Evolutionary conservation across 30 jellyfish, hydroid and myxozoan genomes (phyloP), one percentile per base, ranked within the genome.

Genomic region (Clytia hemisphaerica): DNA sequence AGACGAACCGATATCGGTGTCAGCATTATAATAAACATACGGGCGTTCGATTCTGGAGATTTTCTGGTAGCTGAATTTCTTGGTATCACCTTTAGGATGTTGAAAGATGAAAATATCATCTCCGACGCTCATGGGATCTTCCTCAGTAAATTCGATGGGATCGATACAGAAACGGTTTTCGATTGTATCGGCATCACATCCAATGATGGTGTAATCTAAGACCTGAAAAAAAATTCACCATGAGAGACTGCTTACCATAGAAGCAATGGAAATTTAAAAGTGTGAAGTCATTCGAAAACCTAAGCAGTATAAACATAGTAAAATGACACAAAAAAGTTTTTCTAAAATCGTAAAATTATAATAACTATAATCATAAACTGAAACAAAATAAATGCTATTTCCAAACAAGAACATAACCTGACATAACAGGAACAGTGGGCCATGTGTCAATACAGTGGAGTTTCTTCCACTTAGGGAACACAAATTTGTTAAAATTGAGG

Each of bases 1-100:
- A 19, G 98, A 89, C 16, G 98, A 89, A 4, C 98, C 98, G 10
- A 69, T 66, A 49, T 89, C 98, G 0, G 98, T 89, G 49, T 89
- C 98, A 10, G 98, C 98, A 24, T 76, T 77, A 68, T 89, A 89
- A 61, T 54, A 89, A 24, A 89, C 64, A 72, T 53, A 89, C 27
- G 95, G 98, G 47, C 68, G 86, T 0, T 34, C 44, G 1, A 89
- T 47, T 4, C 46, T 61, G 30, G 93, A 53, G 22, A 89, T 82
- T 59, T 82, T 81, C 50, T 89, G 82, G 71, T 89, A 82, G 26
- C 96, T 83, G 26, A 89, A 74, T 54, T 72, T 61, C 57, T 89
- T 89, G 0, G 98, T 37, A 29, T 63, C 83, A 2, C 98, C 98
- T 21, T 82, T 81, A 16, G 98, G 95, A 49, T 89, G 98, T 55